phyloP scores from a whole-genome alignment of 2,113 vertebrate species.

The Platanista minor region DNA sequence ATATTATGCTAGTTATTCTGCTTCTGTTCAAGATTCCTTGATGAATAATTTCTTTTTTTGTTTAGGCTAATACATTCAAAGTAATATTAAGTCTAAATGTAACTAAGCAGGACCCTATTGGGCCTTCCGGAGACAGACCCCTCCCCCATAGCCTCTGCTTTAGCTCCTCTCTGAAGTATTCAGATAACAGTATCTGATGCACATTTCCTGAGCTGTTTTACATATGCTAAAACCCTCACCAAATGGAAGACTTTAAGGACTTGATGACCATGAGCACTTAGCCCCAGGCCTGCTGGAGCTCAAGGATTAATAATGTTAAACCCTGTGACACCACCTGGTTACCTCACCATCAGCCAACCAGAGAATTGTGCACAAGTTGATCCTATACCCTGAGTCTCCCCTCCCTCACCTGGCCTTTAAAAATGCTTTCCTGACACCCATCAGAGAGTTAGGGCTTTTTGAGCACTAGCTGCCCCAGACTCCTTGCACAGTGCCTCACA shows the following conservation, averaged over 20 bases:
- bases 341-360: background rate
- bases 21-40: background rate
- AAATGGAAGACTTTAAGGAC: background rate
- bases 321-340: too few relatives aligned
- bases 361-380: background rate
- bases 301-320: too few relatives aligned
- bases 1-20: background rate
- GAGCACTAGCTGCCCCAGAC: background rate
- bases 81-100: background rate
- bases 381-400: background rate
- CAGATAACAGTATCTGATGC: background rate
- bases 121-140: background rate
- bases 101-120: background rate
- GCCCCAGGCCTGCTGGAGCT: too few relatives aligned
- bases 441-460: background rate
- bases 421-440: background rate
- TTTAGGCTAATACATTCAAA: background rate
- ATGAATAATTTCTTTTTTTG: background rate
- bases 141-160: background rate
- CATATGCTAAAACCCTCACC: background rate
- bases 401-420: background rate
- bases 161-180: background rate
- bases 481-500: background rate
- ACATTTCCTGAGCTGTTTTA: background rate
- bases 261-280: too few relatives aligned